phyloP scores from a whole-genome alignment of 2,888 invertebrate species.

The Heliconius ismenius region DNA sequence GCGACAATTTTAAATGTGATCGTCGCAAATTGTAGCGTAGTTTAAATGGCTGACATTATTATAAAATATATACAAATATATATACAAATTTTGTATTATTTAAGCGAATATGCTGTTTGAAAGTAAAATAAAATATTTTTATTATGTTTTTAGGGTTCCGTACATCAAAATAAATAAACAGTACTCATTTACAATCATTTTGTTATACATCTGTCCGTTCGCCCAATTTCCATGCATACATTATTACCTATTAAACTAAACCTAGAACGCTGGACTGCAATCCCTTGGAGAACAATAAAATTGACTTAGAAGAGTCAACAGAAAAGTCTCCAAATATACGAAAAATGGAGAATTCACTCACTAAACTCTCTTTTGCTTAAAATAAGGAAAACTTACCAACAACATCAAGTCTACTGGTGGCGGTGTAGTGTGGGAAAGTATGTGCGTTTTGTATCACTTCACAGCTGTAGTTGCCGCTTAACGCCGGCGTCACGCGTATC shows the following conservation, averaged over 20 bases:
- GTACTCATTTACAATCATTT: too few species aligned
- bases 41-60: constrained; percentile 18
- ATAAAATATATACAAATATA: background rate
- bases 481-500: constrained; percentile 59
- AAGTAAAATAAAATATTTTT: background rate
- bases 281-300: too few species aligned
- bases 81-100: background rate
- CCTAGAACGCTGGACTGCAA: too few species aligned
- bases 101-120: background rate
- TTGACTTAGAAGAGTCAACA: too few species aligned
- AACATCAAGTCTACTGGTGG: constrained; percentile 69
- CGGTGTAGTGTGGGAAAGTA: constrained; percentile 71
- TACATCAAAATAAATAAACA: too few species aligned
- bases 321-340: too few species aligned
- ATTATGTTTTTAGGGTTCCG: too few species aligned
- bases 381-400: constrained; percentile 62
- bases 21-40: constrained; percentile 14
- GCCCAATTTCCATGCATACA: too few species aligned
- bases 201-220: too few species aligned
- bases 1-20: constrained; percentile 17
- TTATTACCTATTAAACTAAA: too few species aligned
- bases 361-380: background rate
- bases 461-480: constrained; percentile 77
- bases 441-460: constrained; percentile 78
- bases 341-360: too few species aligned